Evolutionary conservation across 1,140 invertebrate genomes (phyloP).

Genomic region (Leptonema lineaticorne): DNA sequence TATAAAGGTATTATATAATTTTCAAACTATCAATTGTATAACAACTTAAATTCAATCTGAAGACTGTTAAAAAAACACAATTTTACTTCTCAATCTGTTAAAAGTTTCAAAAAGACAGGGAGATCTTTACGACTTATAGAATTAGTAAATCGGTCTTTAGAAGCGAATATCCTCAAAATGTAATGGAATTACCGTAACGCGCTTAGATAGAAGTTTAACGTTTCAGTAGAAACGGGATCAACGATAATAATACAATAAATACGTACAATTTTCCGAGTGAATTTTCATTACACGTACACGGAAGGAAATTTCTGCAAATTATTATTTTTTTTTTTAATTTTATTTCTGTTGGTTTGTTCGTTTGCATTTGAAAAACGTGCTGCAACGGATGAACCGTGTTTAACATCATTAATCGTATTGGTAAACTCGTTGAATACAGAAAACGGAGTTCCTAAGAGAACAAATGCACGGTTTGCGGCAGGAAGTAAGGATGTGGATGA

Average conservation of each 20-base stretch:
- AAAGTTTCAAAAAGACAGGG: slow-evolving; percentile 3
- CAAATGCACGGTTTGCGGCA: too few species aligned
- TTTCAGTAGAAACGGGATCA: slow-evolving; percentile 21
- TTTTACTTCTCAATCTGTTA: neutral
- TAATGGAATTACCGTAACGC: slow-evolving; percentile 28
- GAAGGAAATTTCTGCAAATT: too few species aligned
- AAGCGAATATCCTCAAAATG: slow-evolving; percentile 21
- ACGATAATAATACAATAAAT: slow-evolving; percentile 10
- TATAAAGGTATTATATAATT: too few species aligned
- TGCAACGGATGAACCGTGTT: neutral
- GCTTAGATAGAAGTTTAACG: slow-evolving; percentile 24
- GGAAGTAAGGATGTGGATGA: neutral
- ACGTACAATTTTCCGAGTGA: too few species aligned
- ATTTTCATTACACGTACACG: neutral
- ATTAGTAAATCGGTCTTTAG: slow-evolving; percentile 21
- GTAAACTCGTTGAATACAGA: slow-evolving; percentile 5
- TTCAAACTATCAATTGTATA: too few species aligned
- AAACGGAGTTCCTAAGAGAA: slow-evolving; percentile 9
- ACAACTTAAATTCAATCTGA: too few species aligned
- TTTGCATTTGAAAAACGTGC: too few species aligned
- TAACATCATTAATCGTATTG: slow-evolving; percentile 32
- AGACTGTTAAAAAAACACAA: neutral
- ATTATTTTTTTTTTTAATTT: too few species aligned
- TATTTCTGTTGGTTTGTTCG: too few species aligned
- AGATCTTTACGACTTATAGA: slow-evolving; percentile 22